phyloP scores from a whole-genome alignment of 2,113 vertebrate genomes.

The Eleginops maclovinus region DNA sequence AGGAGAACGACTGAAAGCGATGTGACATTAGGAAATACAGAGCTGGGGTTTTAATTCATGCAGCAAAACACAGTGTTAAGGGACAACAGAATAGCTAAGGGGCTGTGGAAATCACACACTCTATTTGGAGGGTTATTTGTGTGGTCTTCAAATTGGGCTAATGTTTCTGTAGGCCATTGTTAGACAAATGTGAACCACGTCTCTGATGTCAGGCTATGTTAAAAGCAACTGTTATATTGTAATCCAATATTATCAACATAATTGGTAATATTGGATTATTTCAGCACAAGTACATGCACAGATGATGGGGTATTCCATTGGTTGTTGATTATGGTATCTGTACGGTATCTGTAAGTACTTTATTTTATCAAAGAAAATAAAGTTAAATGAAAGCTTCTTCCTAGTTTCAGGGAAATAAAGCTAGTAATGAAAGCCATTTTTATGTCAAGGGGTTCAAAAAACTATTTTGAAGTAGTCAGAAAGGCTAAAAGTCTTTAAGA shows the following conservation, averaged over 20 bases:
- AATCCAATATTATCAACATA: no score
- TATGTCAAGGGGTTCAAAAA: no score
- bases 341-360: neutral
- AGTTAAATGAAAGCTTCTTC: no score
- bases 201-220: neutral
- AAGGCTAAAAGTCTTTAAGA: no score
- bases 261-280: neutral
- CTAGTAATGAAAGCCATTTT: no score
- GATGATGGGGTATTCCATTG: neutral
- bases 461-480: no score
- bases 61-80: neutral
- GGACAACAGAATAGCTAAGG: neutral
- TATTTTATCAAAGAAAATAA: no score
- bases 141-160: neutral
- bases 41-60: slow-evolving; percentile 9
- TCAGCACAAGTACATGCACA: neutral
- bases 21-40: slow-evolving; percentile 10
- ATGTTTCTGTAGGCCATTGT: neutral
- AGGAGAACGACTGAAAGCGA: slow-evolving; percentile 5
- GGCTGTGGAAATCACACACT: slow-evolving; percentile 1
- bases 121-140: neutral
- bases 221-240: no score
- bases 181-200: neutral
- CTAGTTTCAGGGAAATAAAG: no score
- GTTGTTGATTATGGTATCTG: neutral